Conservation (phyloP, 2,888 invertebrate species). For the Rhodophaea formosa region DNA sequence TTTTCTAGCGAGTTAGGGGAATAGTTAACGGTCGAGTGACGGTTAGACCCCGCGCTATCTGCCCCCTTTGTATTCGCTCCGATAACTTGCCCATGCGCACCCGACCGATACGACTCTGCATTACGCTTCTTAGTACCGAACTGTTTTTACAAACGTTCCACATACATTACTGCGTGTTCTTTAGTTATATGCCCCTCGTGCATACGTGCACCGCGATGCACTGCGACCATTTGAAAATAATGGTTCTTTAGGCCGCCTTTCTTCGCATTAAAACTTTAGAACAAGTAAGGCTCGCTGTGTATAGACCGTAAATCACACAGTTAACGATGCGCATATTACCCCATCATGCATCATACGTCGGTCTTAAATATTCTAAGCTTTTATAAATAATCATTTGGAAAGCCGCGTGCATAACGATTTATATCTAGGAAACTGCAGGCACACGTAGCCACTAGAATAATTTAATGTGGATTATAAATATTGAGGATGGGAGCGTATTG, state of each 20-base stretch:
- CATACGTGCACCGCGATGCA: conserved; percentile 58
- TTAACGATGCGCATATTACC: conserved; percentile 65
- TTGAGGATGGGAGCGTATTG: conserved; percentile 35
- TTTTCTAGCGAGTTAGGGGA: conserved; percentile 77
- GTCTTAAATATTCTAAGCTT: conserved; percentile 46
- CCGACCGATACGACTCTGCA: conserved; percentile 75
- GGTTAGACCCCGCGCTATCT: conserved; percentile 80
- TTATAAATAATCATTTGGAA: conserved; percentile 30
- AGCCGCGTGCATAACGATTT: conserved; percentile 28
- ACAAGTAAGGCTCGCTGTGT: conserved; percentile 59
- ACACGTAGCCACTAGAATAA: conserved; percentile 33
- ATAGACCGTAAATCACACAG: conserved; percentile 62
- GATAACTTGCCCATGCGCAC: conserved; percentile 80
- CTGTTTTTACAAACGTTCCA: conserved; percentile 54
- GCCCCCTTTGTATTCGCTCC: conserved; percentile 81
- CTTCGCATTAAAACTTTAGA: conserved; percentile 40
- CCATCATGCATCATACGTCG: conserved; percentile 48
- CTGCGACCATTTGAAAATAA: conserved; percentile 26
- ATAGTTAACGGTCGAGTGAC: conserved; percentile 78
- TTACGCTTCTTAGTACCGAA: conserved; percentile 73
- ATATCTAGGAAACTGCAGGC: conserved; percentile 32
- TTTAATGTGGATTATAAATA: conserved; percentile 45
- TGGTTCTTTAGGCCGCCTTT: conserved; percentile 29
- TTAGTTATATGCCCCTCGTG: conserved; percentile 38
- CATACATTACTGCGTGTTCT: conserved; percentile 63